Base-by-base conservation (phyloP, 2,797 vertebrate genomes). In the Cirrhinus molitorella region DNA sequence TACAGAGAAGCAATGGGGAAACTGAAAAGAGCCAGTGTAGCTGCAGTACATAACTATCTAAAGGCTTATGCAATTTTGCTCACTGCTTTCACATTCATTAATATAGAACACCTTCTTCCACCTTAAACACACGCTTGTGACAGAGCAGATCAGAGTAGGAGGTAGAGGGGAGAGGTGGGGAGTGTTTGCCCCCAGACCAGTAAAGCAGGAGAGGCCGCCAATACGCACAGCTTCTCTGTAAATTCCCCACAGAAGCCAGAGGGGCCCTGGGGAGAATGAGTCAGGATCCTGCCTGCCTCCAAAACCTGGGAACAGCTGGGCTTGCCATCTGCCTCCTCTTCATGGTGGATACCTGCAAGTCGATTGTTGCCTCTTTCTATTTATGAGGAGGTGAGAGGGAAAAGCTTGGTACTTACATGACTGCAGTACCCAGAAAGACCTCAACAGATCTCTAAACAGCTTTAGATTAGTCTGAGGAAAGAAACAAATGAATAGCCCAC, bases 221-320 rank as follows among this genome's bases (percentile, higher is more conserved):
- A 88, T 81, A 89, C 85, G 88, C 91, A 91, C 88, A 90, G 91
- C 88, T 90, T 83, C 83, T 86, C 88, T 88, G 90, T 91, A 90
- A 92, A 94, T 91, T 92, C 93, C 93, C 94, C 81, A 83, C 89
- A 87, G 94, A 90, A 89, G 90, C 77, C 68, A 89, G 88, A 89
- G 80, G 16, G 66, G 84, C 93, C 93, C 93, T 88, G 88, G 94
- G 93, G 94, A 94, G 89, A 84, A 81, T 28, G 8, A 92, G 90
- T 93, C 91, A 91, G 92, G 92, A 91, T 92, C 91, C 90, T 91
- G 89, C 89, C 88, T 86, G 79, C 89, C 87, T 91, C 85, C 87
- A 88, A 91, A 94, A 93, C 93, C 92, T 92, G 89, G 84, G 90
- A 95, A 95, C 95, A 95, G 93, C 95, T 96, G 95, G 90, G 90